These are phyloP conservation scores for Ormyrus pomaceus DNA, from an alignment of 2,888 invertebrate genomes.

Conservation along the genomic window DNA sequence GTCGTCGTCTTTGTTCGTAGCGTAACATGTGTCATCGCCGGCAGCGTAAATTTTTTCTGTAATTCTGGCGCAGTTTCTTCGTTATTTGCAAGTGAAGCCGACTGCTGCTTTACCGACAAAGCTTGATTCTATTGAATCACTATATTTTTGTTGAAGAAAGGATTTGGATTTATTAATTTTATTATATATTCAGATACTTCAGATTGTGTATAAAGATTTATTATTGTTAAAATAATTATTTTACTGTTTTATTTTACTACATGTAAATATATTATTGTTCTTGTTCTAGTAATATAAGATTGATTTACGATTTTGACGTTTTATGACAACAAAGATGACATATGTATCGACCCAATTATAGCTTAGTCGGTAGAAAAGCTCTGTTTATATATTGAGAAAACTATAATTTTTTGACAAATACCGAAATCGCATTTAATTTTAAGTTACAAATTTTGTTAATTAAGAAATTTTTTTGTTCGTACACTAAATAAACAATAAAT, in stretches of 20 bases:
- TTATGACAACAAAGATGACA: no score
- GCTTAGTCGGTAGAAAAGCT: conserved; percentile 1
- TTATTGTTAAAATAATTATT: no score
- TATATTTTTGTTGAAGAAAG: no score
- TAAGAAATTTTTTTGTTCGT: neutral
- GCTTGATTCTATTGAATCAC: neutral
- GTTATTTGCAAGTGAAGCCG: neutral
- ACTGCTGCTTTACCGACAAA: conserved; percentile 8
- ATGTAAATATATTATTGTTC: no score
- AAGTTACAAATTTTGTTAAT: neutral
- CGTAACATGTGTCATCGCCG: conserved; percentile 24
- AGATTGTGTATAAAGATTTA: no score
- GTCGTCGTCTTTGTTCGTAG: conserved; percentile 39
- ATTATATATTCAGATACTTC: no score
- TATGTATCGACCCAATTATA: neutral
- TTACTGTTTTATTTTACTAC: no score
- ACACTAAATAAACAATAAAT: neutral
- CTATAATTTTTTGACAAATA: no score
- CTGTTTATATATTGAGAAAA: neutral
- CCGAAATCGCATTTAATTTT: no score
- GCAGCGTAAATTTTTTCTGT: neutral
- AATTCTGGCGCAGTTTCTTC: neutral
- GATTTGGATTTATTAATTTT: no score
- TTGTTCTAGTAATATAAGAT: no score
- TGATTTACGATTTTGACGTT: no score